A percentile compares a stretch with the other conserved stretches of the same genome.
Conservation (phyloP, 2,888 invertebrate species). For the Nebria brevicollis region DNA sequence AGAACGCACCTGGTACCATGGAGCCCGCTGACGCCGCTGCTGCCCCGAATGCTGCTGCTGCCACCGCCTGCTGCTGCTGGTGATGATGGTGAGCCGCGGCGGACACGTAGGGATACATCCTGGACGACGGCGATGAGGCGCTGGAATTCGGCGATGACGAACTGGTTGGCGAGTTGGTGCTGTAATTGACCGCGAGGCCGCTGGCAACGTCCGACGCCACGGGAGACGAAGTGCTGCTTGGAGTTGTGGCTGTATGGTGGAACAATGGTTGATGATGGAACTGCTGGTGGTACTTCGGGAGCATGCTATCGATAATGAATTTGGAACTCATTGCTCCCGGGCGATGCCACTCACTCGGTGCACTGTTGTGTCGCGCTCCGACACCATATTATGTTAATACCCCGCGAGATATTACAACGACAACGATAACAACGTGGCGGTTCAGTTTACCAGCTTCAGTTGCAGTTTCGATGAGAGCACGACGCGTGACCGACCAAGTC, state of each 20-base stretch:
- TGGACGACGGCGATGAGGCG: conserved; percentile 72
- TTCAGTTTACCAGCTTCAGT: too few relatives aligned
- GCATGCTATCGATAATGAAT: conserved; percentile 98
- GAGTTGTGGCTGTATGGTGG: conserved; percentile 66
- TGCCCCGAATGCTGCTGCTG: conserved; percentile 70
- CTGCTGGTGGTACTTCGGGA: conserved; percentile 91
- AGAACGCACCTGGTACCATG: conserved; percentile 70
- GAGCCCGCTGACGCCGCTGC: conserved; percentile 74
- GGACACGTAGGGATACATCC: conserved; percentile 94
- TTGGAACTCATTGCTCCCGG: conserved; percentile 89
- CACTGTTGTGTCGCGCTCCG: conserved; percentile 58
- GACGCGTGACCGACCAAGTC: conserved; percentile 3
- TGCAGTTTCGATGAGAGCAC: neutral
- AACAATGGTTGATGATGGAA: conserved; percentile 77
- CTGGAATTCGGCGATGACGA: conserved; percentile 74
- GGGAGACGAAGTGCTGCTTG: conserved; percentile 77
- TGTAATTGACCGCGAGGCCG: conserved; percentile 69
- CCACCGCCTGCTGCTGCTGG: conserved; percentile 78
- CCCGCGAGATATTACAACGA: neutral
- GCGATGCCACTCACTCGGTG: conserved; percentile 53
- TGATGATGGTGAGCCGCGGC: conserved; percentile 73
- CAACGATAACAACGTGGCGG: neutral
- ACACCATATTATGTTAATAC: conserved; percentile 22
- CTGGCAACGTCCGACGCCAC: conserved; percentile 71
- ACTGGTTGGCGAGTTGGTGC: conserved; percentile 70